These are phyloP conservation scores for Falco berigora DNA, from an alignment of 2,797 vertebrate species.

Conservation along the genomic window DNA sequence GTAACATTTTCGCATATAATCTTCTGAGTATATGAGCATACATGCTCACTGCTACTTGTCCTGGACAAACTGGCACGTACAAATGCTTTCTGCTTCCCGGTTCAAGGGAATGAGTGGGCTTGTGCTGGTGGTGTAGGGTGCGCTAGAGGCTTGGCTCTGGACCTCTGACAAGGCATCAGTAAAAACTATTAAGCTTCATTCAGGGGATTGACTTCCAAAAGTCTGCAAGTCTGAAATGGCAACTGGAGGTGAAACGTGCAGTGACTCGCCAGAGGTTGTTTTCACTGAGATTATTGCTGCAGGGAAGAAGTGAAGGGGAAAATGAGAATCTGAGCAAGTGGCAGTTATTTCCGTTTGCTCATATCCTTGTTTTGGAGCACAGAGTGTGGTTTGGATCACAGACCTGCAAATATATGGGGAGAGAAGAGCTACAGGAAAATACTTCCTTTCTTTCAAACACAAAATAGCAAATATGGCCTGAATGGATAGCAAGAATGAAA, in stretches of 20 bases:
- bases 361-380: not conserved
- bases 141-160: not conserved
- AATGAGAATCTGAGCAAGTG: not conserved
- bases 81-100: not conserved
- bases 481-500: not conserved
- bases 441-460: not conserved
- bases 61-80: not conserved
- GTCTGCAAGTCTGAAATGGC: constrained; percentile 18
- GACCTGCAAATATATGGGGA: not conserved
- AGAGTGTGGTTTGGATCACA: not conserved
- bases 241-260: not conserved
- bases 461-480: not conserved
- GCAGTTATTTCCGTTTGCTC: constrained; percentile 11
- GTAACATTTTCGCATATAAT: not conserved
- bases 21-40: not conserved
- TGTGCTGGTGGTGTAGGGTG: not conserved
- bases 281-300: not conserved
- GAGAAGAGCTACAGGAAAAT: not conserved
- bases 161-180: not conserved
- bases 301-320: not conserved
- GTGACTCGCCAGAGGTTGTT: not conserved
- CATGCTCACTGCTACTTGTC: not conserved
- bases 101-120: not conserved
- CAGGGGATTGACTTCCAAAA: not conserved
- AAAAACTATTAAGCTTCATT: not conserved